phyloP scores from a whole-genome alignment of 2,113 vertebrate genomes.

The Vulpes ferrilata region DNA sequence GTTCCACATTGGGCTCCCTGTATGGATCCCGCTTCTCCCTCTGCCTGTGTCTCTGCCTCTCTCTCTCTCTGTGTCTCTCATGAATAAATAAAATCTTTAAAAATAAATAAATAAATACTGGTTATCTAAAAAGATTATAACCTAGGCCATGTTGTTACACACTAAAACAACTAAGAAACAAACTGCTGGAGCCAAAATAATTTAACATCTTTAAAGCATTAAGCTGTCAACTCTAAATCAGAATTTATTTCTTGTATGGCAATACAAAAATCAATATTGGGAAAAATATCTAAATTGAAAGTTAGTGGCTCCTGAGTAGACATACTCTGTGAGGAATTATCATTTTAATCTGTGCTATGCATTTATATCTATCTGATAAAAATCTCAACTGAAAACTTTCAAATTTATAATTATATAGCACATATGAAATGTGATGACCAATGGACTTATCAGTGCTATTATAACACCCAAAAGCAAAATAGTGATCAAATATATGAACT shows the following conservation, averaged over 20 bases:
- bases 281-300: conserved; percentile 70
- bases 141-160: neutral
- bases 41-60: no score
- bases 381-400: conserved; percentile 9
- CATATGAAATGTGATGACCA: neutral
- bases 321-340: conserved; percentile 40
- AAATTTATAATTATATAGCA: conserved; percentile 30
- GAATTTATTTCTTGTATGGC: no score
- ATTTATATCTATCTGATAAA: conserved; percentile 56
- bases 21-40: no score
- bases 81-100: no score
- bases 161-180: conserved; percentile 36
- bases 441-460: neutral
- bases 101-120: no score
- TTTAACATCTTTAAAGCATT: conserved; percentile 71
- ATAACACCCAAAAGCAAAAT: conserved; percentile 15
- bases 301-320: conserved; percentile 12
- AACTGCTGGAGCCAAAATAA: conserved; percentile 40
- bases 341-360: conserved; percentile 56
- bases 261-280: no score
- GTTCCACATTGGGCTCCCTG: no score
- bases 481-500: conserved; percentile 5
- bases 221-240: conserved; percentile 63
- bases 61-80: no score
- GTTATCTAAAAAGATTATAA: conserved; percentile 37